Evolutionary conservation across 2,888 invertebrate genomes (phyloP).

Genomic region (Melanophora roralis): DNA sequence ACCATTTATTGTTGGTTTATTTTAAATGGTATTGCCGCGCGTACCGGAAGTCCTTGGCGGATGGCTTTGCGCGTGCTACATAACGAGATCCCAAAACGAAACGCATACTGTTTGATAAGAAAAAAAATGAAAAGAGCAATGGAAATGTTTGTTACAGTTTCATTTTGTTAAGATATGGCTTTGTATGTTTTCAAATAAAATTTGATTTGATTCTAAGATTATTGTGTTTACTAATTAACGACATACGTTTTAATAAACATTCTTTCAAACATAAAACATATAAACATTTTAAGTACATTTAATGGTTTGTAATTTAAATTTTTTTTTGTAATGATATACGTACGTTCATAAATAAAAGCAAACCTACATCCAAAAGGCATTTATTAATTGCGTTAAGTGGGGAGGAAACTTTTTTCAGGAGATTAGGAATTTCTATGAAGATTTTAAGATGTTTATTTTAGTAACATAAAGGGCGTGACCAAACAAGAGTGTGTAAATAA

Average conservation of each 20-base stretch:
- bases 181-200: slow-evolving; percentile 41
- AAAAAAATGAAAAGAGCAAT: slow-evolving; percentile 33
- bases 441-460: not conserved
- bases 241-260: slow-evolving; percentile 38
- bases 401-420: slow-evolving; percentile 23
- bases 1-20: slow-evolving; percentile 23
- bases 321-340: slow-evolving; percentile 22
- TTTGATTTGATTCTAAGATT: slow-evolving; percentile 56
- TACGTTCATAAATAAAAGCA: too few species aligned
- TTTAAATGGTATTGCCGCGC: slow-evolving; percentile 60
- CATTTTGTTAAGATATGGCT: slow-evolving; percentile 24
- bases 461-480: slow-evolving; percentile 1
- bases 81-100: slow-evolving; percentile 63
- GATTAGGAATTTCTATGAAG: not conserved
- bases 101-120: slow-evolving; percentile 52
- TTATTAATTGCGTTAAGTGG: too few species aligned
- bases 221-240: slow-evolving; percentile 58
- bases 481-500: not conserved
- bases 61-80: slow-evolving; percentile 67
- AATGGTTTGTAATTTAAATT: slow-evolving; percentile 64
- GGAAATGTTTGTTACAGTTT: slow-evolving; percentile 20
- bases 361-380: not conserved
- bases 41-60: slow-evolving; percentile 67
- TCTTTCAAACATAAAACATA: not conserved
- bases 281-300: slow-evolving; percentile 42